Conservation (phyloP, 2,888 invertebrate species). For the Malachius bipustulatus region DNA sequence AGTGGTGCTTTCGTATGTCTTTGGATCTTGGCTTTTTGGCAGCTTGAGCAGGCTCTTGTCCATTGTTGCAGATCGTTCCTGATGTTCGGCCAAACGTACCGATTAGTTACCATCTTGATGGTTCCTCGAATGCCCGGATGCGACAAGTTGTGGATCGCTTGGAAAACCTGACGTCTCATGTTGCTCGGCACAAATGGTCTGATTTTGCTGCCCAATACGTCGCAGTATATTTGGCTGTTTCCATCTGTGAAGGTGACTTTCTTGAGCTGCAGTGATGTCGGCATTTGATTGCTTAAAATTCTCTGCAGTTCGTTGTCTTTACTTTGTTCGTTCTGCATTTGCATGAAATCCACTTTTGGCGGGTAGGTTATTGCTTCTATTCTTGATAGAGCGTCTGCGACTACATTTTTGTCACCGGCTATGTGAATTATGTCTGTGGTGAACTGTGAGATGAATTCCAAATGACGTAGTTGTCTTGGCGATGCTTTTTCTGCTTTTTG, state of each 20-base stretch:
- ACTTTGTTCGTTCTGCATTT: too few species aligned
- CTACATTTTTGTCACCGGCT: background rate
- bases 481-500: too few species aligned
- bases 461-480: too few species aligned
- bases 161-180: slow-evolving; percentile 16
- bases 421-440: slow-evolving; percentile 6
- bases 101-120: slow-evolving; percentile 9
- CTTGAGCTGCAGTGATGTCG: too few species aligned
- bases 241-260: too few species aligned
- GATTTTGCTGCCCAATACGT: too few species aligned
- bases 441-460: slow-evolving; percentile 8
- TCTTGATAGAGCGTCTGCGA: slow-evolving; percentile 5
- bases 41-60: slow-evolving; percentile 16
- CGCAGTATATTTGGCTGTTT: too few species aligned
- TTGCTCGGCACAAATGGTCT: slow-evolving; percentile 10
- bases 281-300: too few species aligned
- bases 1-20: slow-evolving; percentile 12
- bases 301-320: too few species aligned
- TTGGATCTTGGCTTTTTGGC: slow-evolving; percentile 18
- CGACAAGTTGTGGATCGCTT: slow-evolving; percentile 14
- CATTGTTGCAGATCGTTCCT: slow-evolving; percentile 14
- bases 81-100: slow-evolving; percentile 21
- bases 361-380: too few species aligned
- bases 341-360: too few species aligned
- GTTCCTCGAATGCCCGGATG: slow-evolving; percentile 19